phyloP scores from a whole-genome alignment of 2,888 invertebrate species.

The Arenicola marina region DNA sequence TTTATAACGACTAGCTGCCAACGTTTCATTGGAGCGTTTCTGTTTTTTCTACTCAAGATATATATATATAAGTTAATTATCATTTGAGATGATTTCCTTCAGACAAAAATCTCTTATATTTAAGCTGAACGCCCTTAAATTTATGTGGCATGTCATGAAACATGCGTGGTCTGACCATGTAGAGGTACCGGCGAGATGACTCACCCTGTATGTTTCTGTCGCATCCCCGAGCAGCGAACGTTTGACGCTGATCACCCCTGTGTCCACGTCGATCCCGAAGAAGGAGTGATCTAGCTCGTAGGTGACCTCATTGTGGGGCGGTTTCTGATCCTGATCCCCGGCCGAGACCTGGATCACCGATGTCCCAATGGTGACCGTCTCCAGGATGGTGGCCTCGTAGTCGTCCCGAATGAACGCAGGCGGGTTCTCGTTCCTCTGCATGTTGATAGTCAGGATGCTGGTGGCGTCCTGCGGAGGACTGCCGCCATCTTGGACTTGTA shows the following conservation, averaged over 20 bases:
- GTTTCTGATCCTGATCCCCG: slow-evolving; percentile 38
- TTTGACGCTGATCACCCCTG: slow-evolving; percentile 27
- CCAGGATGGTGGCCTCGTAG: slow-evolving; percentile 40
- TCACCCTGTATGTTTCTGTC: slow-evolving; percentile 21
- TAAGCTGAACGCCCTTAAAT: too few species aligned
- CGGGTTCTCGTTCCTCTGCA: slow-evolving; percentile 41
- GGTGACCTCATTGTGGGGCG: slow-evolving; percentile 29
- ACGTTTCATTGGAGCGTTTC: too few species aligned
- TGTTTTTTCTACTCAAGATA: too few species aligned
- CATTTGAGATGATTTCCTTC: too few species aligned
- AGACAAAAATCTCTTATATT: too few species aligned
- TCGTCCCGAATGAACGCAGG: slow-evolving; percentile 36
- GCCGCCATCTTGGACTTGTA: slow-evolving; percentile 46
- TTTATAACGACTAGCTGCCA: too few species aligned
- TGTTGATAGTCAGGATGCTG: slow-evolving; percentile 40
- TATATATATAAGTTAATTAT: too few species aligned
- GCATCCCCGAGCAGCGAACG: slow-evolving; percentile 26
- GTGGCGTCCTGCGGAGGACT: slow-evolving; percentile 41
- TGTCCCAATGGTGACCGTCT: slow-evolving; percentile 42
- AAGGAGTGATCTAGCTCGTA: slow-evolving; percentile 35
- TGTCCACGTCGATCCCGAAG: slow-evolving; percentile 38
- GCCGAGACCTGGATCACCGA: slow-evolving; percentile 39
- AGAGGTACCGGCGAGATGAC: too few species aligned
- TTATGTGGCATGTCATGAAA: too few species aligned
- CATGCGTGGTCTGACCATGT: too few species aligned